A percentile compares a stretch with the other conserved stretches of the same genome.
These are phyloP conservation scores for Zoanthus sansibaricus DNA, from an alignment of 92 coral and sea anemone genomes.

Conservation along the genomic window DNA sequence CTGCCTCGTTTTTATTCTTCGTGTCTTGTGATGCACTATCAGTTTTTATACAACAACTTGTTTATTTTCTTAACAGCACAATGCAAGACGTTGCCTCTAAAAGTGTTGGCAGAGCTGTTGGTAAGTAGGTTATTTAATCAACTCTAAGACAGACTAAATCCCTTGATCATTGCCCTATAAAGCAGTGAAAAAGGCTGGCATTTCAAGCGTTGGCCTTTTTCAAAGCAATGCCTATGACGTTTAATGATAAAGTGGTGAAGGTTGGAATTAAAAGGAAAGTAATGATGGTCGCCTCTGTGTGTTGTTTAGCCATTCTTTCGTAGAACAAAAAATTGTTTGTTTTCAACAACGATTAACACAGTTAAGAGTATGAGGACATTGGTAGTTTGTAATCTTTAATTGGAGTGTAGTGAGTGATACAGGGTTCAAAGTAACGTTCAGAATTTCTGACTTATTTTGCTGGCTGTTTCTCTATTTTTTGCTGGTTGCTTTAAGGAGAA, in stretches of 20 bases:
- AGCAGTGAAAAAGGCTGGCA: background rate
- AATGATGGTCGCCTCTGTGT: too few species aligned
- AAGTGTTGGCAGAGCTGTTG: conserved; percentile 85
- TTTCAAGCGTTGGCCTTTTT: background rate
- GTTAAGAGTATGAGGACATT: background rate
- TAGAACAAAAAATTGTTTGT: background rate
- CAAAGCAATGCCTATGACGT: too few species aligned
- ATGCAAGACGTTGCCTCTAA: conserved; percentile 83
- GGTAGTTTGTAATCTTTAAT: background rate
- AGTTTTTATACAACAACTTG: background rate
- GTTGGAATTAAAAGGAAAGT: too few species aligned
- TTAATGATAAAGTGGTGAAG: too few species aligned
- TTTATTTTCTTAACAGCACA: conserved; percentile 47
- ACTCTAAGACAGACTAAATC: too few species aligned
- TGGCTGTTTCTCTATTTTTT: too few species aligned
- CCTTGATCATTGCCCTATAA: background rate
- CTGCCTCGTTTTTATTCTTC: background rate
- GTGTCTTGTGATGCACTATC: background rate
- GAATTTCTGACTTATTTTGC: too few species aligned
- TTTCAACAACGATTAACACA: background rate
- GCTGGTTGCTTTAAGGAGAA: too few species aligned
- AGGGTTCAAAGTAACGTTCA: background rate
- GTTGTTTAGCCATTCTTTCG: too few species aligned
- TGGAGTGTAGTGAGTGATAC: background rate
- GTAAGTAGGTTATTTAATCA: background rate